A percentile compares a stretch with the other conserved stretches of the same genome.
These are phyloP conservation scores for Pao palembangensis DNA, from an alignment of 2,113 vertebrate species.

Conservation along the genomic window DNA sequence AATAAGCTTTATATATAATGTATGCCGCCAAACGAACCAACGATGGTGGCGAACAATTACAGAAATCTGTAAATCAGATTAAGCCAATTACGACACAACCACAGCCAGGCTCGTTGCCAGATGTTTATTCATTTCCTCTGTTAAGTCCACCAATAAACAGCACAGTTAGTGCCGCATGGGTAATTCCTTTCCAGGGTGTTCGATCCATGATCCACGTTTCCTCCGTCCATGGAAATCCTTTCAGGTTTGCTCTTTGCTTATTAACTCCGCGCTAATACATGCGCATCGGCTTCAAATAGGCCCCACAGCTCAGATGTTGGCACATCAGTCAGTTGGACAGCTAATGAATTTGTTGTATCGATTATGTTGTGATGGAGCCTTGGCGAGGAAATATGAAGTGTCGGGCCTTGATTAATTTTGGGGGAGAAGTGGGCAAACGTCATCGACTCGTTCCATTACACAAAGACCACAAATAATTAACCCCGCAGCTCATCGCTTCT, in stretches of 20 bases:
- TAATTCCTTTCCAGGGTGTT: conserved; percentile 31
- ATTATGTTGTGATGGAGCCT: conserved; percentile 55
- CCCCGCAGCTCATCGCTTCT: conserved; percentile 54
- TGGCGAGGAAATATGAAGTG: conserved; percentile 63
- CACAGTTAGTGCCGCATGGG: conserved; percentile 16
- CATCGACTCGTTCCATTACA: conserved; percentile 65
- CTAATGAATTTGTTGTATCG: conserved; percentile 69
- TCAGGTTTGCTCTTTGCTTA: conserved; percentile 48
- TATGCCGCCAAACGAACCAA: background rate
- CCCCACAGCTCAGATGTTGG: conserved; percentile 41
- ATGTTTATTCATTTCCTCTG: conserved; percentile 20
- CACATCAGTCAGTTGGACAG: conserved; percentile 57
- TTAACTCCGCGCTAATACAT: conserved; percentile 53
- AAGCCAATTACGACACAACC: conserved; percentile 9
- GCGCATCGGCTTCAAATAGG: conserved; percentile 59
- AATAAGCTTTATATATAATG: too few relatives aligned
- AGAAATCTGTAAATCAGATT: conserved; percentile 14
- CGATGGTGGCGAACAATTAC: background rate
- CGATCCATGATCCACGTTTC: background rate
- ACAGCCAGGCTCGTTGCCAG: conserved; percentile 12
- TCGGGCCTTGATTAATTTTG: conserved; percentile 66
- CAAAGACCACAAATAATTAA: conserved; percentile 64
- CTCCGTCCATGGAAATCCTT: background rate
- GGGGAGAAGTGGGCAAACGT: conserved; percentile 59
- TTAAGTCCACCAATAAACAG: conserved; percentile 25